Evolutionary conservation across 64 coral and sea anemone species (phyloP).

Genomic region (Orbicella faveolata): DNA sequence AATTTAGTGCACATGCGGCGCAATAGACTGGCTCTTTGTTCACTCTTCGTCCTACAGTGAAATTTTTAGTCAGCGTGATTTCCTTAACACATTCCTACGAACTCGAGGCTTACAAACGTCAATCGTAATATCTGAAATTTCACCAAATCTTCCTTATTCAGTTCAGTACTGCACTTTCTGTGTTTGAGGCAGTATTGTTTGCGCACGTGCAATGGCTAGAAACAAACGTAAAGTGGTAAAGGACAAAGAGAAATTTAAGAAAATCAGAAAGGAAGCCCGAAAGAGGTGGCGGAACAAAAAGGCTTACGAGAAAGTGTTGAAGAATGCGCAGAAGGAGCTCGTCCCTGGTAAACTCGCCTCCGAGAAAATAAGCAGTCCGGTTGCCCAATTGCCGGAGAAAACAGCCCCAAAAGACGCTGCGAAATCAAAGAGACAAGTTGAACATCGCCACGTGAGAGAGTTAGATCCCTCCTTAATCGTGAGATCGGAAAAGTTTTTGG

Average conservation of each 20-base stretch:
- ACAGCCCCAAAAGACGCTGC: neutral
- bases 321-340: neutral
- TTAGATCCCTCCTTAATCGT: conserved; percentile 7
- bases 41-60: too few species aligned
- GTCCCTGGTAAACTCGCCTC: neutral
- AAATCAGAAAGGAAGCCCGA: conserved; percentile 19
- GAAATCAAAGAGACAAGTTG: neutral
- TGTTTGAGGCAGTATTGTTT: neutral
- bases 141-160: neutral
- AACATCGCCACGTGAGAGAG: conserved; percentile 22
- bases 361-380: neutral
- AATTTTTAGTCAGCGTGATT: too few species aligned
- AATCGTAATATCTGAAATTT: neutral
- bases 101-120: neutral
- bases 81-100: too few species aligned
- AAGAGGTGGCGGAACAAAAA: conserved; percentile 41
- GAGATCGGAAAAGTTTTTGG: conserved; percentile 19
- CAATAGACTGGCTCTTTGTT: too few species aligned
- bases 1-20: neutral
- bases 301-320: conserved; percentile 9
- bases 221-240: conserved; percentile 48
- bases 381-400: neutral
- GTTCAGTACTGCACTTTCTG: neutral
- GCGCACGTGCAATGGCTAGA: conserved; percentile 12
- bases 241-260: conserved; percentile 27